Evolutionary conservation across 2,888 invertebrate genomes (phyloP), one percentile per base, ranked within the genome.

Genomic region (Dryomyza anilis): DNA sequence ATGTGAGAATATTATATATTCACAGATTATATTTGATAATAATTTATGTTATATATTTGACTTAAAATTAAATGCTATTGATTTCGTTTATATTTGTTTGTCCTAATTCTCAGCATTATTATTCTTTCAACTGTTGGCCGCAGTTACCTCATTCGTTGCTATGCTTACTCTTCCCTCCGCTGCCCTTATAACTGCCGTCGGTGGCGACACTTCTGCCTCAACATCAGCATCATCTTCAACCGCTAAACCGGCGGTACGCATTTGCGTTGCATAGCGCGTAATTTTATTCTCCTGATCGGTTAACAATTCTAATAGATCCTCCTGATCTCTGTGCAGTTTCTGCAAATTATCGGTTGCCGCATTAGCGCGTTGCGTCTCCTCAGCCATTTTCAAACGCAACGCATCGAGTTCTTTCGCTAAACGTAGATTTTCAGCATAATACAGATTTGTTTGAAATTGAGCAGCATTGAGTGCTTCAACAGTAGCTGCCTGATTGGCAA

Each of bases 291-390:
- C 97, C 86, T 98, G 96, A 81, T 98, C 95, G 0, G 94, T 91
- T 43, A 98, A 85, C 65, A 98, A 84, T 76, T 94, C 92, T 63
- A 98, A 83, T 68, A 98, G 84, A 83, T 98, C 96, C 73, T 98
- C 98, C 81, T 98, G 97, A 77, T 98, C 98, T 77, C 91, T 93
- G 77, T 87, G 89, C 68, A 95, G 77, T 70, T 87, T 86, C 45
- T 88, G 87, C 71, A 92, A 77, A 71, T 92, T 89, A 0, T 81
- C 73, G 16, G 71, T 71, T 2, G 74, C 75, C 3, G 66, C 69
- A 48, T 76, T 76, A 3, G 77, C 76, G 1, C 76, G 71, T 30
- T 74, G 74, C 30, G 75, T 76, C 55, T 80, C 77, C 3, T 76
- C 76, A 1, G 65, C 33, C 8, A 77, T 36, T 60, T 75, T 78